phyloP scores from a whole-genome alignment of 2,797 vertebrate genomes.

The Acipenser transmontanus region DNA sequence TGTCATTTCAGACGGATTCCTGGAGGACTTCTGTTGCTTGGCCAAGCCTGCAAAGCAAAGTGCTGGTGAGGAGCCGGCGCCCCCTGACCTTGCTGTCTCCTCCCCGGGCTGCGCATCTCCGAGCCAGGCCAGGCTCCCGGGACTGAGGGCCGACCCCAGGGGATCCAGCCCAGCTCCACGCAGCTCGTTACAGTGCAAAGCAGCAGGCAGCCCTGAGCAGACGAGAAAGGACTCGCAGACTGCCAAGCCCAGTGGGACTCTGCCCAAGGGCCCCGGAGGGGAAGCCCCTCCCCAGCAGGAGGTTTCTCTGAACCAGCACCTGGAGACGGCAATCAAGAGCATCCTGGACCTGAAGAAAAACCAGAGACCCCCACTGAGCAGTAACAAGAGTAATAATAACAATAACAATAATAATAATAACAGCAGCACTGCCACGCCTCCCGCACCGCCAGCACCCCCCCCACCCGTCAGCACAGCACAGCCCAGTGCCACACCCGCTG shows the following conservation, averaged over 20 bases:
- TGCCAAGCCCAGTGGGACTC: conserved; percentile 30
- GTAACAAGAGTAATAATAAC: no score
- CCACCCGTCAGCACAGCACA: conserved; percentile 20
- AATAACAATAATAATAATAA: background rate
- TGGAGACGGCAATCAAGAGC: conserved; percentile 75
- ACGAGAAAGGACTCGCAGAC: background rate
- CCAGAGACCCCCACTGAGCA: conserved; percentile 53
- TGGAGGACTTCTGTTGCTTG: conserved; percentile 91
- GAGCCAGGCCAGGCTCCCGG: background rate
- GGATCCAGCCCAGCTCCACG: background rate
- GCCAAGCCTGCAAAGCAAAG: conserved; percentile 57
- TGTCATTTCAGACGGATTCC: conserved; percentile 73
- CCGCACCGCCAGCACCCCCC: conserved; percentile 19
- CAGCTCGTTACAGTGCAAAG: background rate
- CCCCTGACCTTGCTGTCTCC: conserved; percentile 24
- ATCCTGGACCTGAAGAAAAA: conserved; percentile 78
- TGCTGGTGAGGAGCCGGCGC: conserved; percentile 37
- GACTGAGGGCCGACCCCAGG: conserved; percentile 10
- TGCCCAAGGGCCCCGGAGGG: conserved; percentile 52
- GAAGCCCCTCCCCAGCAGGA: conserved; percentile 47
- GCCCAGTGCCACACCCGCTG: conserved; percentile 36
- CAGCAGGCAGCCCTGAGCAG: background rate
- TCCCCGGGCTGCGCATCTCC: conserved; percentile 22
- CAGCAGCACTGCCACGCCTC: no score
- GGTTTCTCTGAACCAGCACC: conserved; percentile 60